phyloP scores from a whole-genome alignment of 2,797 vertebrate species.

The Coilia nasus region DNA sequence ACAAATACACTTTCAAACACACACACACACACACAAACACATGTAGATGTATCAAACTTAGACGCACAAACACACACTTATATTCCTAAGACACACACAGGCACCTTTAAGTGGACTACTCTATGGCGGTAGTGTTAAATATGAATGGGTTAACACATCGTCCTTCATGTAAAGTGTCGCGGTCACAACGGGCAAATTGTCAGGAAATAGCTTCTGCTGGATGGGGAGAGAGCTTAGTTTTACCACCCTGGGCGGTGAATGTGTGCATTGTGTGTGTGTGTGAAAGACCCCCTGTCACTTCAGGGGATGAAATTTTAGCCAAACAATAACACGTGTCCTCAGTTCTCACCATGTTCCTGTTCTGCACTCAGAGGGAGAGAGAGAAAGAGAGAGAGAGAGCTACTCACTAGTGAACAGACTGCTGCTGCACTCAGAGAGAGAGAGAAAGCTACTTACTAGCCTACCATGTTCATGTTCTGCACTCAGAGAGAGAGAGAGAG shows the following conservation, averaged over 20 bases:
- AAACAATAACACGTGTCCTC: conserved; percentile 54
- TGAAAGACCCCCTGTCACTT: no score
- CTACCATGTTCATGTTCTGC: no score
- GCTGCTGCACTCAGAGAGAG: no score
- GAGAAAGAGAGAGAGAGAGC: no score
- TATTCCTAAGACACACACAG: conserved; percentile 38
- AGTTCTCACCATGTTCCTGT: conserved; percentile 29
- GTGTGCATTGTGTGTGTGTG: neutral
- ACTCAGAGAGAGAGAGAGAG: no score
- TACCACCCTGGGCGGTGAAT: neutral
- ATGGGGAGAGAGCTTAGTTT: neutral
- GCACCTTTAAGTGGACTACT: neutral
- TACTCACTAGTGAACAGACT: no score
- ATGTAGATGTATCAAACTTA: no score
- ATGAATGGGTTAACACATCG: neutral
- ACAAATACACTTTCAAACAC: neutral
- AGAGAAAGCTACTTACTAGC: no score
- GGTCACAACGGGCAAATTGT: neutral
- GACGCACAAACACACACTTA: conserved; percentile 49
- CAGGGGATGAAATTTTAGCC: conserved; percentile 15
- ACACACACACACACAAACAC: conserved; percentile 36
- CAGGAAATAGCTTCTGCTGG: neutral
- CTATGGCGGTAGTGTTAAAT: neutral
- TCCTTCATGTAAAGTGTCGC: neutral
- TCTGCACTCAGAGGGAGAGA: no score